A percentile compares a stretch with the other conserved stretches of the same genome.
Evolutionary conservation across 2,888 invertebrate genomes (phyloP).

Genomic region (Spisula solida): DNA sequence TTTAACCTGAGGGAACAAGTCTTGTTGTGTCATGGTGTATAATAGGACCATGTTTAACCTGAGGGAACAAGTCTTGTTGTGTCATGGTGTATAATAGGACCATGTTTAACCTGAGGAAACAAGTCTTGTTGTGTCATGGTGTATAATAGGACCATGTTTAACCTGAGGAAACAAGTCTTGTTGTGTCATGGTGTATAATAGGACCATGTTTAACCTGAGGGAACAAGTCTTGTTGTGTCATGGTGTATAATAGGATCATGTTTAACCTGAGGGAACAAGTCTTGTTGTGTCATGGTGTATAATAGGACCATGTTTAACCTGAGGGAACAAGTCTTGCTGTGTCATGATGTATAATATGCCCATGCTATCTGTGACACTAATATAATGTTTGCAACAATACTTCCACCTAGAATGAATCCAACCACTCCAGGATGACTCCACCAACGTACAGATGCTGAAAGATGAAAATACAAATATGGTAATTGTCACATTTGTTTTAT

Average conservation of each 20-base stretch:
- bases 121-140: neutral
- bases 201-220: too few relatives aligned
- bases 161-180: too few relatives aligned
- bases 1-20: too few relatives aligned
- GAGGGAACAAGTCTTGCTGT: too few relatives aligned
- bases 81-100: neutral
- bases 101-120: too few relatives aligned
- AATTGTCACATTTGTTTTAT: neutral
- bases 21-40: neutral
- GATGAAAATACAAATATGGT: neutral
- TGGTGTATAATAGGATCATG: neutral
- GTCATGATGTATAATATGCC: neutral
- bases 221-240: too few relatives aligned
- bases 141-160: neutral
- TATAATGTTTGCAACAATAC: conserved; percentile 66
- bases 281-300: neutral
- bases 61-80: too few relatives aligned
- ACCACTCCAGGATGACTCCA: conserved; percentile 64
- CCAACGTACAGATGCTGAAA: conserved; percentile 27
- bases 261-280: too few relatives aligned
- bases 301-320: neutral
- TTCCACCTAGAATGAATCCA: conserved; percentile 69
- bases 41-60: neutral
- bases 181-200: neutral
- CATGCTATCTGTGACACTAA: conserved; percentile 38